A percentile compares a stretch with the other conserved stretches of the same genome.
Conservation (phyloP, 2,113 vertebrate species). For the Cheilinus undulatus region DNA sequence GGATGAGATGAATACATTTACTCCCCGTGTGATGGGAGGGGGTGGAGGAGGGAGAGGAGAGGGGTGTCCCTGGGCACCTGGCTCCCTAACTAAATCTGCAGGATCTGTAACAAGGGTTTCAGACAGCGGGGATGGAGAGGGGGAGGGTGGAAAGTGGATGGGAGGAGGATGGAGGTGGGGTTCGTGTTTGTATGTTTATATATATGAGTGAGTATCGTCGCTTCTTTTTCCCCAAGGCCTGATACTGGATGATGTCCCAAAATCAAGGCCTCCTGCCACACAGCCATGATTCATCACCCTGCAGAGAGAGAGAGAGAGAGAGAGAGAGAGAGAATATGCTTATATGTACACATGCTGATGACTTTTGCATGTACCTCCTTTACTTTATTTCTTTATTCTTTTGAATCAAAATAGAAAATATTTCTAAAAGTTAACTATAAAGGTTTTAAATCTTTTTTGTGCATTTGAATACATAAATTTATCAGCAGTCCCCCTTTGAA, state of each 20-base stretch:
- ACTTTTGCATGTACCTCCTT: neutral
- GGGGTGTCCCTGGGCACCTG: constrained; percentile 39
- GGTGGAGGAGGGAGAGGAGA: constrained; percentile 6
- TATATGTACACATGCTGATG: neutral
- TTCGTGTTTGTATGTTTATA: neutral
- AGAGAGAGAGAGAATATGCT: constrained; percentile 3
- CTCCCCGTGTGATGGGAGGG: constrained; percentile 66
- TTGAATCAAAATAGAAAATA: no score
- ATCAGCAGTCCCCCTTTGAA: no score
- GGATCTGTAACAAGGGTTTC: constrained; percentile 71
- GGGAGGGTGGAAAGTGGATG: neutral
- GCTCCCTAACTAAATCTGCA: constrained; percentile 66
- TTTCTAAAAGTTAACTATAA: no score
- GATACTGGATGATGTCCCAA: constrained; percentile 77
- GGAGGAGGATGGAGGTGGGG: neutral
- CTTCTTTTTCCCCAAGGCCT: constrained; percentile 70
- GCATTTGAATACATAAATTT: no score
- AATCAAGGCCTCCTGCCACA: constrained; percentile 70
- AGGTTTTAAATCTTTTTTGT: no score
- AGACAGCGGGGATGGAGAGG: constrained; percentile 32
- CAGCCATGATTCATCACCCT: constrained; percentile 70
- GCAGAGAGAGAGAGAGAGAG: constrained; percentile 16
- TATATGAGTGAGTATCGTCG: constrained; percentile 32
- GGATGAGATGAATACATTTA: constrained; percentile 81
- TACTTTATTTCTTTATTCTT: neutral